These are phyloP conservation scores for Charina bottae DNA, from an alignment of 2,113 vertebrate species.

Conservation along the genomic window DNA sequence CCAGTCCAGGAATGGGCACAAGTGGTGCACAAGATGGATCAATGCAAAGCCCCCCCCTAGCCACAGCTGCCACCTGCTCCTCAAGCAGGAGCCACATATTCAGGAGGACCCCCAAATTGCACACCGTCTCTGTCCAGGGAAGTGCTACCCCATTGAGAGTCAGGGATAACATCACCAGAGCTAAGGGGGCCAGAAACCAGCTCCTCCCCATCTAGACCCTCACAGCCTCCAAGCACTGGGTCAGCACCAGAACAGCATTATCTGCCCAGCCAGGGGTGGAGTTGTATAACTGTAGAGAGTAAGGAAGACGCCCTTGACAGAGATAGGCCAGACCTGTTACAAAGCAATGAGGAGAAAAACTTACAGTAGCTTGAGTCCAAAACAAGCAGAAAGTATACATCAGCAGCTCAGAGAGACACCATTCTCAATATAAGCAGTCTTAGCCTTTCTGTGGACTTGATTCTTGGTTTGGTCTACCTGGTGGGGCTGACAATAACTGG, in stretches of 20 bases:
- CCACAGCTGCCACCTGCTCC: not conserved
- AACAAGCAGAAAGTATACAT: too few species aligned
- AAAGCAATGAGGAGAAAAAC: too few species aligned
- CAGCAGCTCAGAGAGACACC: too few species aligned
- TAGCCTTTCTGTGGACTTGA: too few species aligned
- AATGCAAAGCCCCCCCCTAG: not conserved
- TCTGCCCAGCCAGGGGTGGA: not conserved
- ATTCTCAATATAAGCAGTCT: too few species aligned
- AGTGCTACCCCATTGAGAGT: not conserved
- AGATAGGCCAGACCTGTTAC: not conserved
- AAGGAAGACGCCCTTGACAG: not conserved
- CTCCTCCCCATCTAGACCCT: not conserved
- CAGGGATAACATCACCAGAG: not conserved
- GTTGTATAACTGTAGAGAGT: too few species aligned
- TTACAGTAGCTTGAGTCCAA: too few species aligned
- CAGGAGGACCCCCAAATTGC: not conserved
- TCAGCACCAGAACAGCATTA: not conserved
- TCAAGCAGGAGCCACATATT: not conserved
- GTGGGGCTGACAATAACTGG: too few species aligned
- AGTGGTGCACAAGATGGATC: not conserved
- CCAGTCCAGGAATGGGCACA: not conserved
- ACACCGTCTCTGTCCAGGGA: not conserved
- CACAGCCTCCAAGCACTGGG: not conserved
- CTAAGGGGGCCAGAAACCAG: not conserved
- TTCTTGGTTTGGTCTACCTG: too few species aligned